Evolutionary conservation across 2,113 vertebrate species (phyloP), one percentile per base, ranked within the genome.

Genomic region (Gallinago media): DNA sequence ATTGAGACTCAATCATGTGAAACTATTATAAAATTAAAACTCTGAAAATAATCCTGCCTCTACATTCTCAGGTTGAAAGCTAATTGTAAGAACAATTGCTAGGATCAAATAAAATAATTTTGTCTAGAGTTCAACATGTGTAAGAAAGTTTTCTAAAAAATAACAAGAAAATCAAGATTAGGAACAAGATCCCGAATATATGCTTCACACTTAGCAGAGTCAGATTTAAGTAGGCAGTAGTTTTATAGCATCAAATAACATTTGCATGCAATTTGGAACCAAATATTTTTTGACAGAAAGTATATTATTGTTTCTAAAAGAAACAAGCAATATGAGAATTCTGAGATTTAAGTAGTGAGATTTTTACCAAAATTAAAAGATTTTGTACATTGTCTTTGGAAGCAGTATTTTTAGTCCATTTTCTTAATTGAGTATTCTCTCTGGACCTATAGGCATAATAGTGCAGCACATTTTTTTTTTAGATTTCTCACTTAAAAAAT

Each of bases 241-340:
- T 49, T 87, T 74, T 23, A 52, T 13, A 66, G 14, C 7, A 84
- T 74, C 15, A 84, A 47, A 65, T 56, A 52, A 2, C 8, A 52
- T 17, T 70, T 52, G 44, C 6, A 61, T 8, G 5, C 19, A 52
- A 61, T 44, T 86, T 77, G 22, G 19, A 55, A 67, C 2, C 7
- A 55, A 77, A 70, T 47, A 61, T 0, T 1, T 70, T 81, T 85
- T 88, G 6, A 63, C 11, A 46, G 15, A 6, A 11, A 58, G 40
- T 54, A 56, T 27, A 72, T 40, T 0, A 49, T 18, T 0, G 0
- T 66, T 74, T 62, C 15, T 34, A 71, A 74, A 71, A 44, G 12
- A 77, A 85, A 83, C 5, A 72, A 55, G 3, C 1, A 79, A 55
- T 47, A 80, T 49, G 10, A 72, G 19, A 91, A 80, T 68, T 49